Percentiles rank a stretch among this genome's conserved stretches.
phyloP scores from a whole-genome alignment of 2,113 vertebrate genomes.

The Dicentrarchus labrax region DNA sequence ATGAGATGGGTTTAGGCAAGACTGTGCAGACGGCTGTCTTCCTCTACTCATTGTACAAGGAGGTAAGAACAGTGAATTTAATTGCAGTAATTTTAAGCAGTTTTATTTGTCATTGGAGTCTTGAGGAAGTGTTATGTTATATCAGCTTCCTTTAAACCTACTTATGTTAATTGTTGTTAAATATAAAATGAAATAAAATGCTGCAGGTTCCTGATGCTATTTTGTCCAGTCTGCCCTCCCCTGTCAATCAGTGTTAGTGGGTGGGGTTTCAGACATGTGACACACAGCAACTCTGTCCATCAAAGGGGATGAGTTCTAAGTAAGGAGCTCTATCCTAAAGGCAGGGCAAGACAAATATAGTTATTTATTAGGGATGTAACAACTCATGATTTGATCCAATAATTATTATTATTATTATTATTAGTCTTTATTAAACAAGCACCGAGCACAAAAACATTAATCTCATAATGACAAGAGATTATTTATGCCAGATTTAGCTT shows the following conservation, averaged over 20 bases:
- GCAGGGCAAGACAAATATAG: slow-evolving; percentile 52
- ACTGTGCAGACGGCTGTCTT: slow-evolving; percentile 98
- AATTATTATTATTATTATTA: too few relatives aligned
- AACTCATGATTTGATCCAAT: too few relatives aligned
- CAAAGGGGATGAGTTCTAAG: slow-evolving; percentile 72
- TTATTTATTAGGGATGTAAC: too few relatives aligned
- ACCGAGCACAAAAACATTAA: too few relatives aligned
- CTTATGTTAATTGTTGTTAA: neutral
- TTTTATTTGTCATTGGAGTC: too few relatives aligned
- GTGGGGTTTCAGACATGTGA: slow-evolving; percentile 61
- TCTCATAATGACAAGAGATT: too few relatives aligned
- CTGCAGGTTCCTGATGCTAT: neutral
- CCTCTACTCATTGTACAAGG: slow-evolving; percentile 97
- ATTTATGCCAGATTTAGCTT: too few relatives aligned
- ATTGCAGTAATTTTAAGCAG: neutral
- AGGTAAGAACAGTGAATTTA: slow-evolving; percentile 82
- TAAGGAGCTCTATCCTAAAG: slow-evolving; percentile 71
- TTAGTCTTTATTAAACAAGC: too few relatives aligned
- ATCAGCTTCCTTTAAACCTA: neutral
- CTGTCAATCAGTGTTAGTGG: slow-evolving; percentile 52
- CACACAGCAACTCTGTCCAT: slow-evolving; percentile 66
- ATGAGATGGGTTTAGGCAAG: slow-evolving; percentile 98
- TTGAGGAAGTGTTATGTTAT: too few relatives aligned
- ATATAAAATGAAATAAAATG: neutral
- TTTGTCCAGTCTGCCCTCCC: slow-evolving; percentile 61